Conservation (phyloP, 2,113 vertebrate species). For the Pan paniscus region DNA sequence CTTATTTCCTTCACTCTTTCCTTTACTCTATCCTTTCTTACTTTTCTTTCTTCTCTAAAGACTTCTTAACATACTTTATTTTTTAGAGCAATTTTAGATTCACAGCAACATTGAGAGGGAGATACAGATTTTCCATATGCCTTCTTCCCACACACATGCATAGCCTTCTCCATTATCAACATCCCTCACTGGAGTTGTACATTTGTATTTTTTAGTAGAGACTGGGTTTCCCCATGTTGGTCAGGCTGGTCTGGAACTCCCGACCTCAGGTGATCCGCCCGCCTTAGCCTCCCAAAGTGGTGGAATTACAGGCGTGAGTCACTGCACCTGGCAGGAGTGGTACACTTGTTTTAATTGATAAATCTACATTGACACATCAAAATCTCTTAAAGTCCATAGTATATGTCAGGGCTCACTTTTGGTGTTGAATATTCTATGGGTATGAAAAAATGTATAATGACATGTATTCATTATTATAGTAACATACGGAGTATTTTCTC, state of each 20-base stretch:
- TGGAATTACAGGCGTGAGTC: too few species aligned
- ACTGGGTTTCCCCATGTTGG: too few species aligned
- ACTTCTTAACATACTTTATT: background rate
- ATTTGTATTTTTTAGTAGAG: too few species aligned
- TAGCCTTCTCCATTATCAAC: background rate
- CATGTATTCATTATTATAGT: background rate
- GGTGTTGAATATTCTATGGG: background rate
- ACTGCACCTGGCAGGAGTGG: background rate
- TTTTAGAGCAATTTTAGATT: background rate
- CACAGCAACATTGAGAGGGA: background rate
- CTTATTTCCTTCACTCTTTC: too few species aligned
- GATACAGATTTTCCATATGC: rapidly evolving
- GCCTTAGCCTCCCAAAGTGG: too few species aligned
- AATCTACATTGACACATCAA: background rate
- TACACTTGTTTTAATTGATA: background rate
- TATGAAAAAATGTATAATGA: background rate
- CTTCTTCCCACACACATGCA: too few species aligned
- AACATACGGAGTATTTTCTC: background rate
- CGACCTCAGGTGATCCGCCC: too few species aligned
- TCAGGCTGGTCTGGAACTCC: too few species aligned
- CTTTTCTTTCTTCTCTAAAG: too few species aligned
- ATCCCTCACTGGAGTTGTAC: too few species aligned
- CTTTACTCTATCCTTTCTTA: rapidly evolving
- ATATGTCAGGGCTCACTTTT: background rate
- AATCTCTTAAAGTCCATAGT: too few species aligned